Conservation (phyloP, 2,113 vertebrate genomes). For the Leptocoma aspasia region DNA sequence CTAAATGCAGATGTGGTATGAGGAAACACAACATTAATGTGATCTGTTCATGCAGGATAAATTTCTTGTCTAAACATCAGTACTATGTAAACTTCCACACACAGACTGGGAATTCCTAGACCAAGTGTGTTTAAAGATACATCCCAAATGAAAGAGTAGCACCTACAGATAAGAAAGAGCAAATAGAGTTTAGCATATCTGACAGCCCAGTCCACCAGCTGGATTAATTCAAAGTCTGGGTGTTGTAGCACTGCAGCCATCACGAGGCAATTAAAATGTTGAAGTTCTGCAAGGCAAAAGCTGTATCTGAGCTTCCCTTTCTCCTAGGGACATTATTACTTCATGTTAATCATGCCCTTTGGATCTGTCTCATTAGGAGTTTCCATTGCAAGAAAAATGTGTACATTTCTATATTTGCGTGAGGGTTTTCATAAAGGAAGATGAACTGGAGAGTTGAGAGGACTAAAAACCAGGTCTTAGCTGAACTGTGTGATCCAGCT, state of each 20-base stretch:
- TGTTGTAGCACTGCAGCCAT: neutral
- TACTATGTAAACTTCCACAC: neutral
- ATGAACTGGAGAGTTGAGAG: conserved; percentile 11
- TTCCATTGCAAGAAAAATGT: conserved; percentile 28
- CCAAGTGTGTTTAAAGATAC: neutral
- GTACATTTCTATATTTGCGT: neutral
- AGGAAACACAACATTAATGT: neutral
- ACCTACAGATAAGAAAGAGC: neutral
- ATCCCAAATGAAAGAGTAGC: neutral
- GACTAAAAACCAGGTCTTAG: neutral
- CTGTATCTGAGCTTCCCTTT: neutral
- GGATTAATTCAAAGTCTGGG: conserved; percentile 17
- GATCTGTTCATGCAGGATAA: neutral
- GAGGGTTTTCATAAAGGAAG: conserved; percentile 14
- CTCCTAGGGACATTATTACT: conserved; percentile 49
- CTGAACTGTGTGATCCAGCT: conserved; percentile 7
- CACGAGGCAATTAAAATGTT: conserved; percentile 35
- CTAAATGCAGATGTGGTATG: neutral
- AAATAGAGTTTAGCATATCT: neutral
- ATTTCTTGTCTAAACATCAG: neutral
- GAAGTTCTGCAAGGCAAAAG: conserved; percentile 11
- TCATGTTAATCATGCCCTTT: conserved; percentile 60
- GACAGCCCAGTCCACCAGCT: neutral
- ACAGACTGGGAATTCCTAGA: neutral
- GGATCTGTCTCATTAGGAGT: conserved; percentile 49